A percentile compares a stretch with the other conserved stretches of the same genome.
Evolutionary conservation across 2,113 vertebrate species (phyloP).

Genomic region (Meles meles): DNA sequence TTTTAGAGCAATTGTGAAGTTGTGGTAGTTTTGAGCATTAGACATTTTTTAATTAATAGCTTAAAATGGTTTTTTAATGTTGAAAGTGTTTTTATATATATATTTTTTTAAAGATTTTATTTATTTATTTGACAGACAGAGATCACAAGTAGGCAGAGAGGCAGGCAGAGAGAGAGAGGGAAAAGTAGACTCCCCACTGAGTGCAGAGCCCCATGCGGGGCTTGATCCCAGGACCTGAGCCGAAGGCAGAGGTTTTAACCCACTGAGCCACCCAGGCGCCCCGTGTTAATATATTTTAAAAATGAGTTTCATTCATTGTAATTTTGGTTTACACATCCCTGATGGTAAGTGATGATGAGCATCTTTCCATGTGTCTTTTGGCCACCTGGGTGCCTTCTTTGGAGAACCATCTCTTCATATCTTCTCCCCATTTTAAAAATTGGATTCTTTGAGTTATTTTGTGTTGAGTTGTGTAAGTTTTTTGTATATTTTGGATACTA

Average conservation of each 20-base stretch:
- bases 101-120: too few species aligned
- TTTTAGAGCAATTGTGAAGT: slow-evolving; percentile 12
- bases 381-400: background rate
- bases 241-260: too few species aligned
- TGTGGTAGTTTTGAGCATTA: background rate
- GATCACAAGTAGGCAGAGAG: too few species aligned
- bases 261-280: too few species aligned
- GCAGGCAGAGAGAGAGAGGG: too few species aligned
- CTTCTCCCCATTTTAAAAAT: background rate
- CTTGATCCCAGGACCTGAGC: too few species aligned
- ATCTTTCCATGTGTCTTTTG: background rate
- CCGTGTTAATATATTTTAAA: background rate
- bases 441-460: background rate
- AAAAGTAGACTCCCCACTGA: too few species aligned
- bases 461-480: background rate
- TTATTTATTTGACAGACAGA: too few species aligned
- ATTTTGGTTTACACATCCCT: background rate
- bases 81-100: background rate
- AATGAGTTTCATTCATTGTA: background rate
- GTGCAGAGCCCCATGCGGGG: too few species aligned
- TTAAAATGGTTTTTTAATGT: background rate
- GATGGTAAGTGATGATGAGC: background rate
- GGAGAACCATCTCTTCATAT: background rate
- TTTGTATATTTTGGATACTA: background rate
- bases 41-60: background rate